Conservation (phyloP, 2,797 vertebrate genomes). For the Gambelia wislizenii region DNA sequence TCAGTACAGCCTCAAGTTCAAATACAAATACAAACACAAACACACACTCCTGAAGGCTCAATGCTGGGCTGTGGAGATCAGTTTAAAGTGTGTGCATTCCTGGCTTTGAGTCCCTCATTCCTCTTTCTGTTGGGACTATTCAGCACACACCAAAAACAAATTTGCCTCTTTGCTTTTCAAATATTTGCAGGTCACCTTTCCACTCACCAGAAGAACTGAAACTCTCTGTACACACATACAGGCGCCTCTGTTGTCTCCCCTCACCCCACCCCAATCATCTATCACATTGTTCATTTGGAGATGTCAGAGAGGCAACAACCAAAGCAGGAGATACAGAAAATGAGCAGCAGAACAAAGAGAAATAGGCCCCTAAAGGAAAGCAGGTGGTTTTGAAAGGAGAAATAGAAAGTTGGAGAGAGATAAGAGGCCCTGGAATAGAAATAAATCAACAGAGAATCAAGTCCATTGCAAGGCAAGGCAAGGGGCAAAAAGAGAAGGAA, state of each 20-base stretch:
- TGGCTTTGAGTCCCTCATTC: background rate
- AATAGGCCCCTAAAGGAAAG: slow-evolving; percentile 65
- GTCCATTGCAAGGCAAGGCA: background rate
- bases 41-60: background rate
- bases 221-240: slow-evolving; percentile 17
- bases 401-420: slow-evolving; percentile 52
- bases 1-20: background rate
- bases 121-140: slow-evolving; percentile 32
- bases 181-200: slow-evolving; percentile 70
- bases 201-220: slow-evolving; percentile 40
- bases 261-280: slow-evolving; percentile 46
- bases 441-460: slow-evolving; percentile 60
- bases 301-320: slow-evolving; percentile 13
- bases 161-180: slow-evolving; percentile 39
- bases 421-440: slow-evolving; percentile 56
- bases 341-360: slow-evolving; percentile 66
- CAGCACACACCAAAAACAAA: background rate
- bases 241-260: background rate
- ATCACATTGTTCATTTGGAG: slow-evolving; percentile 47
- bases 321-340: slow-evolving; percentile 64
- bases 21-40: background rate
- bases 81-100: background rate
- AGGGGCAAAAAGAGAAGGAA: background rate
- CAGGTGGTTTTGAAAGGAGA: slow-evolving; percentile 58
- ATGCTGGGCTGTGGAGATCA: background rate